Base-by-base conservation (phyloP, 2,113 vertebrate genomes). In the Acanthisitta chloris region DNA sequence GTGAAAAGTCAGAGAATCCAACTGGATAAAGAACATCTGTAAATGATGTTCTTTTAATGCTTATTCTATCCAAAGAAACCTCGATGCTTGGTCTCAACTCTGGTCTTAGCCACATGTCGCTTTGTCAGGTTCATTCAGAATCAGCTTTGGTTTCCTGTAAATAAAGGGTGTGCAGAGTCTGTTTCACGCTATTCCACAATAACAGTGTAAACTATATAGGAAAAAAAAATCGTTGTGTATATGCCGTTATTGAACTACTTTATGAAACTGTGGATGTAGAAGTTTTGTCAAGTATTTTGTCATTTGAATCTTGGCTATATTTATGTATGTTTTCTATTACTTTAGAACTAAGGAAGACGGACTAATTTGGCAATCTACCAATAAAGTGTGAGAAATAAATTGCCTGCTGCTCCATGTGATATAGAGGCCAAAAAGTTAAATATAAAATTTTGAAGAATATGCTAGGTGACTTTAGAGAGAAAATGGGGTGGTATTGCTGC, bases 1-100 rank as follows among this genome's bases (percentile, higher is more conserved):
- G 77, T 4, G 3, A 90, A 94, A 94, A 93, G 67, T 74, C 64
- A 88, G 55, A 36, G 95, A 78, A 94, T 95, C 90, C 58, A 71
- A 81, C 67, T 78, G 85, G 92, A 96, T 95, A 86, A 94, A 93
- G 82, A 88, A 94, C 88, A 95, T 95, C 94, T 96, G 92, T 79
- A 88, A 88, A 78, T 81, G 15, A 92, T 95, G 88, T 90, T 90
- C 69, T 81, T 34, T 57, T 84, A 84, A 88, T 57, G 36, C 1
- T 0, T 20, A 7, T 51, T 86, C 51, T 88, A 17, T 90, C 43
- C 54, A 80, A 90, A 83, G 95, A 86, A 86, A 36, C 58, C 51
- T 80, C 31, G 43, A 16, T 82, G 70, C 81, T 90, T 52, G 62
- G 14, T 86, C 79, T 79, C 58, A 62, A 2, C 66, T 67, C 55